Evolutionary conservation across 2,113 vertebrate genomes (phyloP).

Genomic region (Phylloscopus trochiloides): DNA sequence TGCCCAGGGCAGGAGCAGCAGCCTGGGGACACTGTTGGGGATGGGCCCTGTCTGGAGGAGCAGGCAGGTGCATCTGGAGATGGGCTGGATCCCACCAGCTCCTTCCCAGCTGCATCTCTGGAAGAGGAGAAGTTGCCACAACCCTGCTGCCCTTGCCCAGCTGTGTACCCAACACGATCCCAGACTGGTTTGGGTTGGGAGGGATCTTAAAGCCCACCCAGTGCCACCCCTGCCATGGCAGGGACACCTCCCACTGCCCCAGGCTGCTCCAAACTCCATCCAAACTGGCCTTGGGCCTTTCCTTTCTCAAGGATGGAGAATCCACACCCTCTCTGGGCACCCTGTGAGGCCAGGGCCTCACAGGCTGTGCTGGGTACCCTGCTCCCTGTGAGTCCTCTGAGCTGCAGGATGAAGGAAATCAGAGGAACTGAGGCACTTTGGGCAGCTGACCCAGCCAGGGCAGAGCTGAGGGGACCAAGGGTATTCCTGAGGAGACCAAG

Average conservation of each 20-base stretch:
- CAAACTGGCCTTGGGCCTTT: neutral
- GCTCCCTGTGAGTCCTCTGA: neutral
- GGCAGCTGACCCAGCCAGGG: neutral
- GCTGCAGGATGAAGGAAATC: neutral
- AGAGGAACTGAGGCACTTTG: neutral
- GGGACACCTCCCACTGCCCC: neutral
- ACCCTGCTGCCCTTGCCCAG: neutral
- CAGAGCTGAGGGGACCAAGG: neutral
- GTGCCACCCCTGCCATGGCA: neutral
- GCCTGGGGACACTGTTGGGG: accelerated
- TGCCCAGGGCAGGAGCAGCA: neutral
- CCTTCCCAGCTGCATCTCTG: neutral
- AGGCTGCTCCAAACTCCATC: neutral
- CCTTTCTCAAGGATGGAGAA: neutral
- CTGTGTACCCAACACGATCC: neutral
- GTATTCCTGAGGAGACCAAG: neutral
- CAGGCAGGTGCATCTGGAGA: neutral
- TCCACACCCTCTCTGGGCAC: neutral
- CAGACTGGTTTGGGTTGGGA: neutral
- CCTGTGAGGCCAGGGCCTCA: neutral
- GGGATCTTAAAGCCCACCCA: accelerated
- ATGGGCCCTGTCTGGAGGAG: neutral
- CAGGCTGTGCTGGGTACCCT: neutral
- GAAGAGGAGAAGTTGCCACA: no score
- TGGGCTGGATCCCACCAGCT: neutral